Evolutionary conservation across 2,113 vertebrate genomes (phyloP).

Genomic region (Irena cyanogastra): DNA sequence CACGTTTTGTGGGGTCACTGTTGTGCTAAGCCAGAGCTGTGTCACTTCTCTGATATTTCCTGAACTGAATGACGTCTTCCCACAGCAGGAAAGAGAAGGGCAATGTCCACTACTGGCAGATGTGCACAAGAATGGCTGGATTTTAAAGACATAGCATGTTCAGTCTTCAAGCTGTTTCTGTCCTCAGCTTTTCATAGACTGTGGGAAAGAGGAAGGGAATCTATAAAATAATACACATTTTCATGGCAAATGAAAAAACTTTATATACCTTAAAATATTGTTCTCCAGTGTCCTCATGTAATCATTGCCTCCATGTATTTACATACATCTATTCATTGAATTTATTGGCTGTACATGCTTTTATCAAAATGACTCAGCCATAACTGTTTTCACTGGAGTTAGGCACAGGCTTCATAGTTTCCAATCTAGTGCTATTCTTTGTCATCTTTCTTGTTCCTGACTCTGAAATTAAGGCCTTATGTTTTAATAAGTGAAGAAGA

Average conservation of each 20-base stretch:
- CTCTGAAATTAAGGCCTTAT: constrained; percentile 40
- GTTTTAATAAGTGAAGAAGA: constrained; percentile 53
- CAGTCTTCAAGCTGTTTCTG: background rate
- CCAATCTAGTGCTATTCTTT: constrained; percentile 1
- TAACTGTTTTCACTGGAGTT: constrained; percentile 24
- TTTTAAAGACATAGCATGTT: background rate
- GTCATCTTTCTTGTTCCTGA: constrained; percentile 19
- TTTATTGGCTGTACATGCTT: background rate
- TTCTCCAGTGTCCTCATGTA: background rate
- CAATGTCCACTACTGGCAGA: background rate
- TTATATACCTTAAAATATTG: background rate
- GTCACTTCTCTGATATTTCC: background rate
- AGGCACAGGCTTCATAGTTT: background rate
- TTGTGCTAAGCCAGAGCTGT: background rate
- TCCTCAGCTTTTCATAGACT: background rate
- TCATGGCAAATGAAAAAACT: background rate
- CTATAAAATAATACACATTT: background rate
- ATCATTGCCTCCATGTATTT: background rate
- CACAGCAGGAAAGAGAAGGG: background rate
- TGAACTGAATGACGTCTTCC: background rate
- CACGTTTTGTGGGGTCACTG: background rate
- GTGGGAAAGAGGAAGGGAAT: background rate
- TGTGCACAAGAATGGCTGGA: background rate
- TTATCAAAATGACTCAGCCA: background rate
- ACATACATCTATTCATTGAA: background rate